Evolutionary conservation across 2,113 vertebrate genomes (phyloP).

Genomic region (Canis aureus): DNA sequence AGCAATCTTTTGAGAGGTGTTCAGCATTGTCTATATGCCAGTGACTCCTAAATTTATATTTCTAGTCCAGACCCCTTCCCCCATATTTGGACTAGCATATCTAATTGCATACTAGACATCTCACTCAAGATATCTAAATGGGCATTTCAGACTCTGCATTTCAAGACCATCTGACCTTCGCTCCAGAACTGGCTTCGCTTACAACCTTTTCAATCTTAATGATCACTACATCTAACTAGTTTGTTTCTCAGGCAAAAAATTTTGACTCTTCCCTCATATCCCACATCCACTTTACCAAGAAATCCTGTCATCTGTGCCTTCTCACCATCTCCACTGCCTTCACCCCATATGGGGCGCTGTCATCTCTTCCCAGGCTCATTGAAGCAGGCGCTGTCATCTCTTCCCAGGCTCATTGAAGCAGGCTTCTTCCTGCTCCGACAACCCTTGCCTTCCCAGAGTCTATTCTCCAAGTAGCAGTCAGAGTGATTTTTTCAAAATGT

Average conservation of each 20-base stretch:
- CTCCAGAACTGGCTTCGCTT: neutral
- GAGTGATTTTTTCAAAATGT: neutral
- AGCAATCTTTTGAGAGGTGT: neutral
- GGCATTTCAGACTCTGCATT: neutral
- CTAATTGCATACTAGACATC: neutral
- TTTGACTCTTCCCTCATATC: neutral
- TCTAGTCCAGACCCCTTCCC: neutral
- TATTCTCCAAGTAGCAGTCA: neutral
- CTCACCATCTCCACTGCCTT: neutral
- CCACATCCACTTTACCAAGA: too few relatives aligned
- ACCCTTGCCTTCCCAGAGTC: neutral
- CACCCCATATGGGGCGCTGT: fast-evolving
- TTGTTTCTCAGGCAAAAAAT: neutral
- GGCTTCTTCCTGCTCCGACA: neutral
- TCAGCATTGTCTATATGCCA: neutral
- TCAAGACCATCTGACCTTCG: neutral
- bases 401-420: fast-evolving
- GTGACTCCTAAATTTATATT: neutral
- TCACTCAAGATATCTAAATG: neutral
- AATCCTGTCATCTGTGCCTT: too few relatives aligned
- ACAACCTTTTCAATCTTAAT: neutral
- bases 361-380: fast-evolving
- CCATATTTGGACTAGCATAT: neutral
- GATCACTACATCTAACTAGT: too few relatives aligned
- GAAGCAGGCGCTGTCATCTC: neutral